Conservation (phyloP, 2,888 invertebrate genomes). For the Gerris lacustris region DNA sequence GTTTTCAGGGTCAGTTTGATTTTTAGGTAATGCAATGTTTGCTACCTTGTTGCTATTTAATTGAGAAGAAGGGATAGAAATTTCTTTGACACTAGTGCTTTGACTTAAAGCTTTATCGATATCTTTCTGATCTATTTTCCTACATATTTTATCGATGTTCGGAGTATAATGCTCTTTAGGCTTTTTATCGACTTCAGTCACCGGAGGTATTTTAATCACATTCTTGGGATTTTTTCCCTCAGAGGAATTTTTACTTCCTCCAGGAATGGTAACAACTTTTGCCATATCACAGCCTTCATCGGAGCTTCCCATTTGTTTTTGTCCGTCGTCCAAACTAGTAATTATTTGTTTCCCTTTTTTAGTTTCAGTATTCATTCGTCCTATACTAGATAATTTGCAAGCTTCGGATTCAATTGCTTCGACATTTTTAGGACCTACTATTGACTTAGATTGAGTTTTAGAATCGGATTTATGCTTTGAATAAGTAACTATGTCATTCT, state of each 20-base stretch:
- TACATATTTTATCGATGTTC: slow-evolving; percentile 6
- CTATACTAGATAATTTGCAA: not conserved
- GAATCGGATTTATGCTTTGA: slow-evolving; percentile 2
- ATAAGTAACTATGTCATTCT: not conserved
- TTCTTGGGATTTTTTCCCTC: not conserved
- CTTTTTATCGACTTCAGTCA: not conserved
- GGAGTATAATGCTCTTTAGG: slow-evolving; percentile 7
- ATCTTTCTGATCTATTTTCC: slow-evolving; percentile 9
- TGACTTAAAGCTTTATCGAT: slow-evolving; percentile 5
- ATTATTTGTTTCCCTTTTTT: not conserved
- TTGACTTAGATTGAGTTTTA: not conserved
- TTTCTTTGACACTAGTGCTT: not conserved
- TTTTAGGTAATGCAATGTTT: not conserved
- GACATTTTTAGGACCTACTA: not conserved
- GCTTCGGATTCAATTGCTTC: not conserved
- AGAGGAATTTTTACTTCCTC: not conserved
- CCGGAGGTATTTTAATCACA: slow-evolving; percentile 4
- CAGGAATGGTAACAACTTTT: slow-evolving; percentile 4
- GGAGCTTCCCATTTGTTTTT: not conserved
- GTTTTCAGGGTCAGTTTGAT: not conserved
- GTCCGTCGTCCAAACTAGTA: not conserved
- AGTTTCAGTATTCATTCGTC: not conserved
- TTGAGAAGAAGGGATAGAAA: slow-evolving; percentile 2
- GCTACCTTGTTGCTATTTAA: not conserved
- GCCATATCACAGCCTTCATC: slow-evolving; percentile 7